Evolutionary conservation across 2,113 vertebrate genomes (phyloP).

Genomic region (Paradoxurus hermaphroditus): DNA sequence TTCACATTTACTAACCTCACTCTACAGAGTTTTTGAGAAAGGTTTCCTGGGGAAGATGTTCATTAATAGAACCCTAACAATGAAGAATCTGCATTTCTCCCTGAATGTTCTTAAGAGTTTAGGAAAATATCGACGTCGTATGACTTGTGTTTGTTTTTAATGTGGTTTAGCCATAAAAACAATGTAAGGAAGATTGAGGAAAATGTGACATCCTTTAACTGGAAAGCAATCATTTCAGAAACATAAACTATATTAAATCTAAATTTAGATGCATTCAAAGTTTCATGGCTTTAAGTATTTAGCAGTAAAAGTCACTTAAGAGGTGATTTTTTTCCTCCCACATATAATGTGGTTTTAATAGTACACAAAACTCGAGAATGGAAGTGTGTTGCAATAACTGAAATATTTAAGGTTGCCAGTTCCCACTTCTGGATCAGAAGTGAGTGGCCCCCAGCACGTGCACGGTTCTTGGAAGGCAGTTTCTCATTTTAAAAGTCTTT

Average conservation of each 20-base stretch:
- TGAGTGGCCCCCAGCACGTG: background rate
- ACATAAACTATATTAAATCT: constrained; percentile 57
- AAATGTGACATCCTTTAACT: constrained; percentile 47
- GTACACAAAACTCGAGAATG: constrained; percentile 57
- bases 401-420: constrained; percentile 43
- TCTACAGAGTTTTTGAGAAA: background rate
- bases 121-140: background rate
- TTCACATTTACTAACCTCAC: constrained; percentile 2
- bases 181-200: constrained; percentile 35
- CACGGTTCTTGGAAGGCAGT: background rate
- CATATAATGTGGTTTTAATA: constrained; percentile 70
- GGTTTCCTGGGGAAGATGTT: background rate
- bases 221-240: constrained; percentile 61
- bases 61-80: background rate
- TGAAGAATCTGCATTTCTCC: background rate
- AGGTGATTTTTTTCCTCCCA: constrained; percentile 41
- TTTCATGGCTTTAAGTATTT: constrained; percentile 70
- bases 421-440: constrained; percentile 42
- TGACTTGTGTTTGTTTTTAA: constrained; percentile 38
- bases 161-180: background rate
- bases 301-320: constrained; percentile 69
- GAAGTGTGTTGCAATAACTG: constrained; percentile 53
- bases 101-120: background rate
- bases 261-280: constrained; percentile 52
- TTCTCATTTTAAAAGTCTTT: constrained; percentile 23